Base-by-base conservation (phyloP, 92 coral and sea anemone species). In the Siderastrea radians region DNA sequence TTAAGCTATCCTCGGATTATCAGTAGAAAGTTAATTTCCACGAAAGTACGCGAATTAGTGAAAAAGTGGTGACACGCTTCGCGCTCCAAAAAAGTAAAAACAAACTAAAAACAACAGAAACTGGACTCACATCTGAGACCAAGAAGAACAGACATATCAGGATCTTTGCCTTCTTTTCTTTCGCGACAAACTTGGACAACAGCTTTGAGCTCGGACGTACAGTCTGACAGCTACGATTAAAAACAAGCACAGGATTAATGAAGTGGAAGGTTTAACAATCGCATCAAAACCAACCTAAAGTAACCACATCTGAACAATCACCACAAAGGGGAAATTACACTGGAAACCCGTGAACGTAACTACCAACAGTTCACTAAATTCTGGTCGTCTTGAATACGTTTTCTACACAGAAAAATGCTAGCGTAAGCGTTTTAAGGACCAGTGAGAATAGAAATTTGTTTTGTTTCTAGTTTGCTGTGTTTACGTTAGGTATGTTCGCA, bases 171-270 rank as follows among this genome's bases (percentile, higher is more conserved):
- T 70, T 87, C 87, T 64, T 87, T 95, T 68, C 98, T 88, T 54
- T 95, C 96, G n/a, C 90, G 79, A 74, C 96, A 95, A 69, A 95
- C 84, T 91, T 95, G 98, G 43, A 95, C 89, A 50, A 95, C 96
- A 43, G 93, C 93, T 82, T 91, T 93, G 43, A 95, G 90, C 38
- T 95, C 98, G 13, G 87, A 83, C 5, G 92, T 91, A 63, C 98
- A 95, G 74, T 92, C 90, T 14, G 95, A 82, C 14, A 95, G 72
- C 98, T 94, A 11, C 3, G 8, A 77, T 55, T 5, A 48, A 44
- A 60, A 62, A 64, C 53, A 45, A 68, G 55, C 19, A 14, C 55
- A 10, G 38, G 1, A 57, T 2, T 11, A 82, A 48, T n/a, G 15
- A 3, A 16, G 15, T n/a, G 69, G 43, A 16, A 64, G 38, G 38